Percentiles rank a stretch among this genome's conserved stretches.
These are phyloP conservation scores for Aphis craccivora DNA, from an alignment of 1,140 invertebrate genomes.

Conservation along the genomic window DNA sequence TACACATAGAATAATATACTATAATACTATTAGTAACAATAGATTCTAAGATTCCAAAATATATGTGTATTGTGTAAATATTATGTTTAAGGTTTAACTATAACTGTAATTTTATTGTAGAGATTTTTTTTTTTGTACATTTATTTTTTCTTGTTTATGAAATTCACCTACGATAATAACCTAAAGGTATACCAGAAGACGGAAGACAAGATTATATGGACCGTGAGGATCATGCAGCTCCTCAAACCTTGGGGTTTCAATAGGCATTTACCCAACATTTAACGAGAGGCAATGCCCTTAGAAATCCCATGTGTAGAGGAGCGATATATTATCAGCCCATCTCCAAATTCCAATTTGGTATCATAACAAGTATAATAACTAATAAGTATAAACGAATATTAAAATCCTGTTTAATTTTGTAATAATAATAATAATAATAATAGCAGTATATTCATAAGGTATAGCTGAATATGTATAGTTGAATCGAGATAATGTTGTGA, in stretches of 20 bases:
- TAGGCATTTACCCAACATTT: conserved; percentile 48
- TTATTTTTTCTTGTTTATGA: too few species aligned
- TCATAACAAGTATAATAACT: neutral
- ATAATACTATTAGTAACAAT: too few species aligned
- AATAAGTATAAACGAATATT: neutral
- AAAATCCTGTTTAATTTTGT: neutral
- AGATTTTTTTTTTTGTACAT: too few species aligned
- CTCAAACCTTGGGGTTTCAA: conserved; percentile 53
- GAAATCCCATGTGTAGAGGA: conserved; percentile 53
- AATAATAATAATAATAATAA: too few species aligned
- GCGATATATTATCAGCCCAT: neutral
- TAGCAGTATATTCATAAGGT: too few species aligned
- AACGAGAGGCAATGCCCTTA: conserved; percentile 54
- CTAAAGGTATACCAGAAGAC: neutral
- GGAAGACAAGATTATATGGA: neutral
- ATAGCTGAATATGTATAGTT: neutral
- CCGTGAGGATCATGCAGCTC: neutral
- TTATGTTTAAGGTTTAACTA: too few species aligned
- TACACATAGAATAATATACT: too few species aligned
- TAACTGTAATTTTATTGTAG: too few species aligned
- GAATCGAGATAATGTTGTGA: neutral
- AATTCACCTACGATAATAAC: too few species aligned
- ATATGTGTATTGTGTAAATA: too few species aligned
- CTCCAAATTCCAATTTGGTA: neutral
- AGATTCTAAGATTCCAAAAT: too few species aligned